A percentile compares a stretch with the other conserved stretches of the same genome.
These are phyloP conservation scores for Spatula versicolor DNA, from an alignment of 2,797 vertebrate genomes.

Conservation along the genomic window DNA sequence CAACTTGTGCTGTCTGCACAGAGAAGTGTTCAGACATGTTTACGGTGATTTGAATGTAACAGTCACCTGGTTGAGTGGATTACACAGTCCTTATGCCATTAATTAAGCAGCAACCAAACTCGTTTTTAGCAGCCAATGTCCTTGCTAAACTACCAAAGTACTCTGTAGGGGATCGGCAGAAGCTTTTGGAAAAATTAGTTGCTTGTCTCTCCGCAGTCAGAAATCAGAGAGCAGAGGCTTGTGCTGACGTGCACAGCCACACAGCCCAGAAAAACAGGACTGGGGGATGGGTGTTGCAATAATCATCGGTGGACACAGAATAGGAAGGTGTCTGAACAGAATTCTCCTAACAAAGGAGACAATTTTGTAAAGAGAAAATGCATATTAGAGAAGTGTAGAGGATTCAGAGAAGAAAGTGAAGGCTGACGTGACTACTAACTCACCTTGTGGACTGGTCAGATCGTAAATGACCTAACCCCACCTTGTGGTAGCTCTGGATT, in stretches of 20 bases:
- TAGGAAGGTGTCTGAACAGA: neutral
- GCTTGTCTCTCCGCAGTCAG: neutral
- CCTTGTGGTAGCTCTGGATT: rapidly evolving
- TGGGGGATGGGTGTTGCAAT: rapidly evolving
- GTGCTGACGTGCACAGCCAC: rapidly evolving
- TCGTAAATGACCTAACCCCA: rapidly evolving
- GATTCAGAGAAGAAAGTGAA: neutral
- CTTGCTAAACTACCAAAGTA: neutral
- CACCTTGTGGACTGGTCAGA: rapidly evolving
- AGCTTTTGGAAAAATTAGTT: rapidly evolving
- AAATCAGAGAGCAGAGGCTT: neutral
- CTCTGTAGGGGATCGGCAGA: neutral
- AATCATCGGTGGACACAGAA: neutral
- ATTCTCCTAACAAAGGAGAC: neutral
- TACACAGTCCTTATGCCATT: neutral
- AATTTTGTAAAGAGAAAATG: neutral
- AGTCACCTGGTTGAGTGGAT: neutral
- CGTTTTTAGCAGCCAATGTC: neutral
- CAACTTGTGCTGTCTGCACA: neutral
- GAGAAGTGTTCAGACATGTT: neutral
- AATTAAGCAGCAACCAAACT: neutral
- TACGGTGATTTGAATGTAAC: neutral
- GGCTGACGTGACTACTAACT: rapidly evolving
- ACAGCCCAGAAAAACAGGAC: neutral
- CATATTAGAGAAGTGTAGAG: rapidly evolving